These are phyloP conservation scores for Varanus salvator DNA, from an alignment of 2,113 vertebrate genomes.

Conservation along the genomic window DNA sequence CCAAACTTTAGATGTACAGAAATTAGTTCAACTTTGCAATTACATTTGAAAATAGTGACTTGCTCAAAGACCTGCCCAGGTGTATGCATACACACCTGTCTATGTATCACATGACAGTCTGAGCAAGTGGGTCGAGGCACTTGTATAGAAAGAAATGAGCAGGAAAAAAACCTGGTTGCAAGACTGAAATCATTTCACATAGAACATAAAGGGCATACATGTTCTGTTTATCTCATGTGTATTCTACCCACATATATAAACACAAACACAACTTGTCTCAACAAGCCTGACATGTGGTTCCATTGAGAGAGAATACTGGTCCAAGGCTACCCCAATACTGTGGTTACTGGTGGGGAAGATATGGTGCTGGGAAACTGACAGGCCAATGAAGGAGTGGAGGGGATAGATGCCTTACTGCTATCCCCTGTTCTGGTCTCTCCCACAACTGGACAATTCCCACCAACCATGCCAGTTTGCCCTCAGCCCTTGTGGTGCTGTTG, in stretches of 20 bases:
- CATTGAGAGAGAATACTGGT: neutral
- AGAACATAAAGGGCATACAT: neutral
- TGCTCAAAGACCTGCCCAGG: neutral
- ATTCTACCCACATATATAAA: too few relatives aligned
- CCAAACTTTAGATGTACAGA: neutral
- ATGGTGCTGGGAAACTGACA: too few relatives aligned
- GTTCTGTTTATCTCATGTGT: neutral
- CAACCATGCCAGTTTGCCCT: too few relatives aligned
- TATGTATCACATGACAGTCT: neutral
- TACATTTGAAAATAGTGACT: neutral
- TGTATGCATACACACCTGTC: too few relatives aligned
- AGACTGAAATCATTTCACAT: slow-evolving; percentile 27
- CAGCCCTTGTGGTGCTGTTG: too few relatives aligned
- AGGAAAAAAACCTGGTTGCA: neutral
- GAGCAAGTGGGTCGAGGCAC: neutral
- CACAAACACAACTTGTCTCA: neutral
- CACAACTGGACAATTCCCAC: too few relatives aligned
- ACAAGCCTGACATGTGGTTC: neutral
- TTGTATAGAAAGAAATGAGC: neutral
- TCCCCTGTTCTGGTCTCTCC: too few relatives aligned
- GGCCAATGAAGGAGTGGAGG: too few relatives aligned
- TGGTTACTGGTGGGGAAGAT: too few relatives aligned
- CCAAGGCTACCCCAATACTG: neutral
- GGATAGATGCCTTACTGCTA: too few relatives aligned
- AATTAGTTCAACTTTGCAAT: slow-evolving; percentile 32